Percentiles rank a stretch among this genome's conserved stretches.
phyloP scores from a whole-genome alignment of 2,888 invertebrate genomes.

The Drosophila austrosaltans region DNA sequence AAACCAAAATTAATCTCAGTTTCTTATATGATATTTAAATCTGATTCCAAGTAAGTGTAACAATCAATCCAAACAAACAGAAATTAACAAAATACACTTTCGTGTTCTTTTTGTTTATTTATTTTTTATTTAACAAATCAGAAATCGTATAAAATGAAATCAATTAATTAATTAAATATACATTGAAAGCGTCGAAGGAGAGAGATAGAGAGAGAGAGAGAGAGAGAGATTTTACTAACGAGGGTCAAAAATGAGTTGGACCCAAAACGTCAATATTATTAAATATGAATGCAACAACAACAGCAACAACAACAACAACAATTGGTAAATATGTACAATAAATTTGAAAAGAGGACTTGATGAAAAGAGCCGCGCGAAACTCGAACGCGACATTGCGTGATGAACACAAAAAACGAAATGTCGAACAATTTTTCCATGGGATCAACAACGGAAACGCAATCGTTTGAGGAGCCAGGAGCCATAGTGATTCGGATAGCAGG shows the following conservation, averaged over 20 bases:
- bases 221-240: slow-evolving; percentile 59
- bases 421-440: slow-evolving; percentile 67
- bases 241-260: slow-evolving; percentile 61
- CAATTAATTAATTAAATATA: slow-evolving; percentile 13
- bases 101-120: background rate
- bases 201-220: too few relatives aligned
- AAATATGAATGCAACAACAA: slow-evolving; percentile 56
- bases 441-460: slow-evolving; percentile 18
- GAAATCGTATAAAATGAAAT: slow-evolving; percentile 1
- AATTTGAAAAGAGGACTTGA: slow-evolving; percentile 42
- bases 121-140: background rate
- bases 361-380: slow-evolving; percentile 69
- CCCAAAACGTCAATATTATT: slow-evolving; percentile 66
- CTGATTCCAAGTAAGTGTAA: background rate
- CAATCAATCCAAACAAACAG: background rate
- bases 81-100: background rate
- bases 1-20: too few relatives aligned
- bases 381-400: slow-evolving; percentile 78
- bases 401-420: slow-evolving; percentile 60
- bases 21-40: too few relatives aligned
- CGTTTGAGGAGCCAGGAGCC: background rate
- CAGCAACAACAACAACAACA: slow-evolving; percentile 19
- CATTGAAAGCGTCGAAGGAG: slow-evolving; percentile 6
- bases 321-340: slow-evolving; percentile 31
- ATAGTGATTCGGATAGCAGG: slow-evolving; percentile 17